Conservation (phyloP, 2,113 vertebrate genomes). For the Brienomyrus longianalis region DNA sequence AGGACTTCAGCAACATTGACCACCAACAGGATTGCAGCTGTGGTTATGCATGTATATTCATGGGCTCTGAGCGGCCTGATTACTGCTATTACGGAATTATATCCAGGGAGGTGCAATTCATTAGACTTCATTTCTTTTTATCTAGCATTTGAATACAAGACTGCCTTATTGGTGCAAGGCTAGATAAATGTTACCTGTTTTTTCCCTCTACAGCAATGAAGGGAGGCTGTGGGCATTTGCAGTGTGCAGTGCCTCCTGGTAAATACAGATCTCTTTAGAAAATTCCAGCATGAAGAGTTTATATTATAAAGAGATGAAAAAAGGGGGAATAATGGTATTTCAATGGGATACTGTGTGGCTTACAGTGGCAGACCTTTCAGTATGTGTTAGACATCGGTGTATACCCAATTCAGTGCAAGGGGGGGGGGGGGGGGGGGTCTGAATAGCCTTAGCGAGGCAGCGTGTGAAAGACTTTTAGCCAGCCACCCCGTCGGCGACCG, state of each 20-base stretch:
- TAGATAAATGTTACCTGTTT: slow-evolving; percentile 33
- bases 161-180: slow-evolving; percentile 34
- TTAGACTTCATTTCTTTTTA: slow-evolving; percentile 58
- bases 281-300: slow-evolving; percentile 19
- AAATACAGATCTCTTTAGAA: slow-evolving; percentile 11
- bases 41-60: slow-evolving; percentile 56
- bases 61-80: slow-evolving; percentile 53
- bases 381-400: background rate
- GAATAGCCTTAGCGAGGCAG: background rate
- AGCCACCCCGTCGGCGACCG: background rate
- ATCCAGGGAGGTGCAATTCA: slow-evolving; percentile 58
- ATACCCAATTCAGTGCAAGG: background rate
- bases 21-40: slow-evolving; percentile 64
- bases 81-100: slow-evolving; percentile 65
- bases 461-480: background rate
- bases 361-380: background rate
- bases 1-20: slow-evolving; percentile 64
- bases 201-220: slow-evolving; percentile 20
- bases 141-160: slow-evolving; percentile 44
- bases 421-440: background rate
- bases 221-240: slow-evolving; percentile 6
- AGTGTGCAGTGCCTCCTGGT: slow-evolving; percentile 11
- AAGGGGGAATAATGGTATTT: background rate
- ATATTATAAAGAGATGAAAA: slow-evolving; percentile 21
- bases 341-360: background rate